These are phyloP conservation scores for Lipotes vexillifer DNA, from an alignment of 2,113 vertebrate species.

Conservation along the genomic window DNA sequence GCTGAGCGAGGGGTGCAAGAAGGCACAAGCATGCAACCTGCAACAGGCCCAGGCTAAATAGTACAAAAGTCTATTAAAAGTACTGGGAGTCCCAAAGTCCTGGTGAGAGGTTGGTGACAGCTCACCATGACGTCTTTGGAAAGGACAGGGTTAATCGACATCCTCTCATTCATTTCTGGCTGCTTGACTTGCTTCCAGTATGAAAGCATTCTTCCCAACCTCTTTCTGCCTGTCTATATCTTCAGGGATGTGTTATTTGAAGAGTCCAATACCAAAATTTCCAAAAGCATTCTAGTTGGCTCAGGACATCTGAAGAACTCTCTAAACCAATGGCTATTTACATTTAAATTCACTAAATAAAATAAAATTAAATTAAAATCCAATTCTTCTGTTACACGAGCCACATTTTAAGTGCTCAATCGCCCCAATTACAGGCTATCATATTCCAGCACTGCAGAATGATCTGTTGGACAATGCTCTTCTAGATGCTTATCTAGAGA, in stretches of 20 bases:
- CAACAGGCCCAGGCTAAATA: neutral
- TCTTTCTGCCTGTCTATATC: neutral
- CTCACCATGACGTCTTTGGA: neutral
- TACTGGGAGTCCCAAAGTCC: neutral
- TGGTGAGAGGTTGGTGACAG: neutral
- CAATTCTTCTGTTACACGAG: neutral
- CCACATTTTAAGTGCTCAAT: neutral
- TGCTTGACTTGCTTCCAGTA: neutral
- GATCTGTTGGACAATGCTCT: neutral
- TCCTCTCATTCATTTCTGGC: neutral
- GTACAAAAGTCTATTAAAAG: neutral
- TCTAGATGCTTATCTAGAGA: neutral
- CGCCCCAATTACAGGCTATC: neutral
- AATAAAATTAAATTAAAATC: neutral
- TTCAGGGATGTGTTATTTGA: neutral
- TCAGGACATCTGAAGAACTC: neutral
- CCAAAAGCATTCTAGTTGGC: neutral
- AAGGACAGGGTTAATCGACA: neutral
- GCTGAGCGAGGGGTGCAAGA: neutral
- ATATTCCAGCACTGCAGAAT: neutral
- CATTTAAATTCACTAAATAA: neutral
- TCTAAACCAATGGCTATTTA: neutral
- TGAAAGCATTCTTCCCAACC: neutral
- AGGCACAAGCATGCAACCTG: neutral
- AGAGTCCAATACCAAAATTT: neutral